Evolutionary conservation across 1,140 invertebrate species (phyloP).

Genomic region (Trichogramma pretiosum): DNA sequence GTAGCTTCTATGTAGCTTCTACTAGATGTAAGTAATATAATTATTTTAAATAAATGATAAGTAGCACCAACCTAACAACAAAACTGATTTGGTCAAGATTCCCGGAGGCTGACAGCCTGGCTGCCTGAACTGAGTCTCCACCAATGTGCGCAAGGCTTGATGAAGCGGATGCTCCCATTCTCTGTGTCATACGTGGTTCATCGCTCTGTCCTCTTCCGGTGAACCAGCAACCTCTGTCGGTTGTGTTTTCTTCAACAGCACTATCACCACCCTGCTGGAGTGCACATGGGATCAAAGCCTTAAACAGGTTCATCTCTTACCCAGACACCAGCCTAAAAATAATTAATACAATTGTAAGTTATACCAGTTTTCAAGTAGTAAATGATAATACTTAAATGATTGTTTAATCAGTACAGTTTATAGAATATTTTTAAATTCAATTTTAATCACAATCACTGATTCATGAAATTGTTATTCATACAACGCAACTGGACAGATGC

Average conservation of each 20-base stretch:
- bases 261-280: conserved; percentile 50
- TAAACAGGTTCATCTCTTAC: conserved; percentile 53
- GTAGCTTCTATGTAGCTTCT: background rate
- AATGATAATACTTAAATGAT: background rate
- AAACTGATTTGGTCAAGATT: conserved; percentile 40
- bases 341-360: background rate
- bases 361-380: background rate
- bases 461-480: background rate
- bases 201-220: conserved; percentile 41
- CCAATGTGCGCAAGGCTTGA: conserved; percentile 42
- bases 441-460: background rate
- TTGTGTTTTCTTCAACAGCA: conserved; percentile 34
- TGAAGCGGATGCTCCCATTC: conserved; percentile 46
- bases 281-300: conserved; percentile 52
- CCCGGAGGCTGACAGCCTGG: conserved; percentile 40
- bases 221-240: conserved; percentile 45
- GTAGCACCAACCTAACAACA: conserved; percentile 35
- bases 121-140: conserved; percentile 41
- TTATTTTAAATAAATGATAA: background rate
- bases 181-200: conserved; percentile 45
- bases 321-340: conserved; percentile 47
- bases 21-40: background rate
- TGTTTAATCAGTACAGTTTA: background rate
- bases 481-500: background rate
- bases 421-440: background rate